Evolutionary conservation across 2,113 vertebrate genomes (phyloP).

Genomic region (Colaptes auratus): DNA sequence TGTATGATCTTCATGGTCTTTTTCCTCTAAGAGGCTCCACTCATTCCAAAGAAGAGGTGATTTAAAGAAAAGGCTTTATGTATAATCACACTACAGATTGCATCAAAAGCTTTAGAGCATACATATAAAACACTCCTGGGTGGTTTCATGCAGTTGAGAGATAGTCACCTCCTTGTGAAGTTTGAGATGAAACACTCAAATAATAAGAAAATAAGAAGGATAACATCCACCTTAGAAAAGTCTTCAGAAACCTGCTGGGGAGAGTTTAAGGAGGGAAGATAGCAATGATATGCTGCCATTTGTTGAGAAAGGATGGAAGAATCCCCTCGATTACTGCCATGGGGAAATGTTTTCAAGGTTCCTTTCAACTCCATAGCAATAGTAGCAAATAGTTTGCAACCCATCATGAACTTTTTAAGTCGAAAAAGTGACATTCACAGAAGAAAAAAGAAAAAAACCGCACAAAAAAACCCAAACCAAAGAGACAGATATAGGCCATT

Average conservation of each 20-base stretch:
- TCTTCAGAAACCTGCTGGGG: constrained; percentile 30
- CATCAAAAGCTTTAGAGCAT: constrained; percentile 35
- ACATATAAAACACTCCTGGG: background rate
- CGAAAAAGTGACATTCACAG: constrained; percentile 63
- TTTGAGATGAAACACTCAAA: constrained; percentile 43
- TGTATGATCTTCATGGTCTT: background rate
- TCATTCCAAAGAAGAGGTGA: background rate
- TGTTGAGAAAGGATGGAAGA: constrained; percentile 45
- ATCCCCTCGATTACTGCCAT: background rate
- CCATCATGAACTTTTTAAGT: constrained; percentile 27
- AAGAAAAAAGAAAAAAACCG: background rate
- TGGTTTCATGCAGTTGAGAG: background rate
- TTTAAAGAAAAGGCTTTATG: background rate
- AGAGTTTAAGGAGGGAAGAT: constrained; percentile 28
- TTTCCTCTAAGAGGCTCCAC: background rate
- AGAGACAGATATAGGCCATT: constrained; percentile 47
- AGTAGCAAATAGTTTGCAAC: constrained; percentile 58
- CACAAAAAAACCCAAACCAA: background rate
- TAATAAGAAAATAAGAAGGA: constrained; percentile 22
- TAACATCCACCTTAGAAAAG: constrained; percentile 24
- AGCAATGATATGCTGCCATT: background rate
- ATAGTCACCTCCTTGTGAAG: constrained; percentile 31
- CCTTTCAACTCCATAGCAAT: constrained; percentile 50
- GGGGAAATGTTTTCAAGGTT: constrained; percentile 59
- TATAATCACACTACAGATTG: constrained; percentile 23